These are phyloP conservation scores for Onychomys torridus DNA, from an alignment of 2,797 vertebrate genomes.

Conservation along the genomic window DNA sequence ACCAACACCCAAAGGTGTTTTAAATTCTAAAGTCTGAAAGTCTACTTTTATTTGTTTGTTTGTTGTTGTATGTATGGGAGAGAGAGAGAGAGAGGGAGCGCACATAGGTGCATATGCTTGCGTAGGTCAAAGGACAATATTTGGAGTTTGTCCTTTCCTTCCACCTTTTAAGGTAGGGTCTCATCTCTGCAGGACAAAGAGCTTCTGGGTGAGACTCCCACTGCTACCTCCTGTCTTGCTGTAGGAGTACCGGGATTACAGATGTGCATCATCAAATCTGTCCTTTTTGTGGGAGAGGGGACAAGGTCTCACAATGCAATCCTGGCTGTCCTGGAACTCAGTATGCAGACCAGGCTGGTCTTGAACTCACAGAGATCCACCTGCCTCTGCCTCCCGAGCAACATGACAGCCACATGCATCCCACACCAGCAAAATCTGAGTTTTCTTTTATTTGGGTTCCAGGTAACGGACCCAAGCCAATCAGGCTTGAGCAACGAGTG, in stretches of 20 bases:
- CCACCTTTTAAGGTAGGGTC: background rate
- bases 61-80: background rate
- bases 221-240: background rate
- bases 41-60: background rate
- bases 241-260: background rate
- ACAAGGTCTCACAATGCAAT: background rate
- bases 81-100: accelerated
- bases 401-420: background rate
- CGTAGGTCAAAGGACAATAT: background rate
- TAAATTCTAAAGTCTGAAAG: background rate
- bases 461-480: background rate
- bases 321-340: background rate
- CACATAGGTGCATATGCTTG: background rate
- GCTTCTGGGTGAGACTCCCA: background rate
- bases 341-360: background rate
- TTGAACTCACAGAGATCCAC: background rate
- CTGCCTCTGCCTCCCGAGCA: background rate
- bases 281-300: background rate
- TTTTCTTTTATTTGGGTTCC: background rate
- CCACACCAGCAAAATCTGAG: background rate
- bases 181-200: background rate
- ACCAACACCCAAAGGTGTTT: background rate
- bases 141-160: background rate
- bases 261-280: background rate
- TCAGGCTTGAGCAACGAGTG: background rate